Percentiles rank a stretch among this genome's conserved stretches.
Evolutionary conservation across 2,113 vertebrate species (phyloP).

Genomic region (Otocyon megalotis): DNA sequence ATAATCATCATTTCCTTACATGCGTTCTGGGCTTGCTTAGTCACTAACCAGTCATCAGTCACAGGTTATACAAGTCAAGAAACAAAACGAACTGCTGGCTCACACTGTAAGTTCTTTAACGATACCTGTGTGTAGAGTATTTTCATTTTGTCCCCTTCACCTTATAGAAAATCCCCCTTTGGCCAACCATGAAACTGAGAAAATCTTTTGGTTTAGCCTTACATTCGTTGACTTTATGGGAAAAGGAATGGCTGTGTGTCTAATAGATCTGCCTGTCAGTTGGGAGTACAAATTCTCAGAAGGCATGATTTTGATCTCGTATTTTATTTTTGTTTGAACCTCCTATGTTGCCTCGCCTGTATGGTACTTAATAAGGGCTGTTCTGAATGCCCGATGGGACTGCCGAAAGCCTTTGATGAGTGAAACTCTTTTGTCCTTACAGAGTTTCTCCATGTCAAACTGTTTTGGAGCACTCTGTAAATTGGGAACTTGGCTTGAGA

Average conservation of each 20-base stretch:
- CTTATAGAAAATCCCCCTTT: constrained; percentile 8
- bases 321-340: not conserved
- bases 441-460: not conserved
- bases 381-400: not conserved
- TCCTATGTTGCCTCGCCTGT: not conserved
- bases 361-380: not conserved
- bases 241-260: not conserved
- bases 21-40: not conserved
- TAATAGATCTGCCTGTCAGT: not conserved
- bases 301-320: not conserved
- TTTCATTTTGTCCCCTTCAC: not conserved
- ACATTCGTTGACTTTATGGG: not conserved
- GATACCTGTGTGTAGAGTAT: not conserved
- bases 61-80: not conserved
- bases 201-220: not conserved
- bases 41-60: not conserved
- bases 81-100: not conserved
- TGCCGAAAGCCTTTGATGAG: not conserved
- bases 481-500: not conserved
- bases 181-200: not conserved
- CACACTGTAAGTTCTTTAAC: not conserved
- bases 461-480: not conserved
- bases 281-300: not conserved
- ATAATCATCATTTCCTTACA: constrained; percentile 4
- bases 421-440: not conserved